Percentiles rank a stretch among this genome's conserved stretches.
Conservation (phyloP, 1,140 invertebrate species). For the Anastatus disparis region DNA sequence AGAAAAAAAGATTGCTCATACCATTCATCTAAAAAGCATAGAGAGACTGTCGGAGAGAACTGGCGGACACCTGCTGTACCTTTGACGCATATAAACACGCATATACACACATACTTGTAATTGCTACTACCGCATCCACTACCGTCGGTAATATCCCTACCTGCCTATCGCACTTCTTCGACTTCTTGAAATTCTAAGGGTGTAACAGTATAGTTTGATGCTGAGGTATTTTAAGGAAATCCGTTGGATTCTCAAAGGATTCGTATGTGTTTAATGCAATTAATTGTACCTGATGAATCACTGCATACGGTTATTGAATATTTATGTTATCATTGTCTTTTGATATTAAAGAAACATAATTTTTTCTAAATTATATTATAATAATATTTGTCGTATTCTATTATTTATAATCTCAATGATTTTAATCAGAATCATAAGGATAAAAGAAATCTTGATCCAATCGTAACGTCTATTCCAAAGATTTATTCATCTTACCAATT, state of each 20-base stretch:
- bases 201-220: background rate
- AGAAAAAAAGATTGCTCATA: background rate
- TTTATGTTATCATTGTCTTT: no score
- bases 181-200: conserved; percentile 20
- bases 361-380: no score
- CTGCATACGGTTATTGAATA: no score
- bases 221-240: background rate
- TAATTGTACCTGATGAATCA: no score
- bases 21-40: conserved; percentile 8
- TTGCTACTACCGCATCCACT: conserved; percentile 46
- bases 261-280: background rate
- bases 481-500: no score
- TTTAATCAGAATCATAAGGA: no score
- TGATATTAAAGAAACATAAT: no score
- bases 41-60: background rate
- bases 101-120: conserved; percentile 44
- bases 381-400: no score
- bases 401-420: no score
- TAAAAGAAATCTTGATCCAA: no score
- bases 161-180: conserved; percentile 31
- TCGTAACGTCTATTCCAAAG: no score
- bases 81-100: no score
- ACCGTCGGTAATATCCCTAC: conserved; percentile 31
- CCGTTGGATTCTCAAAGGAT: background rate
- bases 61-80: conserved; percentile 30